Conservation (phyloP, 1,140 invertebrate species). For the Sycobia sp. region DNA sequence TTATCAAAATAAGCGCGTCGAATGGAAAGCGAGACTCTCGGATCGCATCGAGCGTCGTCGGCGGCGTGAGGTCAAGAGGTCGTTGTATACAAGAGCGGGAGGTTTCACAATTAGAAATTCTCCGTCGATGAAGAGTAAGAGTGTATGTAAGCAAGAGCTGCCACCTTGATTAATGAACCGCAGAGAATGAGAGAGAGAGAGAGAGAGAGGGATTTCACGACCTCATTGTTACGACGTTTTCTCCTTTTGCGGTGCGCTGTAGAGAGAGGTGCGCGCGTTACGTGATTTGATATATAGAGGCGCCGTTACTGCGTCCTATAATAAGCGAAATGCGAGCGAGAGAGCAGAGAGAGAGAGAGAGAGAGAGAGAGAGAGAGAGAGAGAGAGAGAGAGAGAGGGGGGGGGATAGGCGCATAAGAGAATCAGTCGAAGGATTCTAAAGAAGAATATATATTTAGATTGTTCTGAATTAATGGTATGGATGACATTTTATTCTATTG, state of each 20-base stretch:
- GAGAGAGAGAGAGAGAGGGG: not conserved
- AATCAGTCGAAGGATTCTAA: too few species aligned
- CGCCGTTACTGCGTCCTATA: not conserved
- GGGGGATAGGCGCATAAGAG: too few species aligned
- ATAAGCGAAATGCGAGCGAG: too few species aligned
- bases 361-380: constrained; percentile 11
- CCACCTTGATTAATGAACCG: constrained; percentile 28
- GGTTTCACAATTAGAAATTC: constrained; percentile 32
- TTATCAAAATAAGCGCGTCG: too few species aligned
- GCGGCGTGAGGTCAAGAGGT: constrained; percentile 26
- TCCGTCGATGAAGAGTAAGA: constrained; percentile 21
- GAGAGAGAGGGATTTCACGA: constrained; percentile 20
- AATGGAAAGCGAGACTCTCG: not conserved
- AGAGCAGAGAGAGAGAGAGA: too few species aligned
- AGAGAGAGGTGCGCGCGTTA: too few species aligned
- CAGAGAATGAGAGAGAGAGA: too few species aligned
- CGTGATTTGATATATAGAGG: constrained; percentile 27
- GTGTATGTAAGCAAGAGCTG: constrained; percentile 31
- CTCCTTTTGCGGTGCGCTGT: not conserved
- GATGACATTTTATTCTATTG: too few species aligned
- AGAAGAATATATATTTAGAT: too few species aligned
- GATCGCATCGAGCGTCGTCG: not conserved
- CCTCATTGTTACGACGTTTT: constrained; percentile 22
- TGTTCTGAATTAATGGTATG: too few species aligned
- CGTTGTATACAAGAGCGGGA: not conserved